Conservation (phyloP, 1,140 invertebrate species). For the Druon quercuslanigerum region DNA sequence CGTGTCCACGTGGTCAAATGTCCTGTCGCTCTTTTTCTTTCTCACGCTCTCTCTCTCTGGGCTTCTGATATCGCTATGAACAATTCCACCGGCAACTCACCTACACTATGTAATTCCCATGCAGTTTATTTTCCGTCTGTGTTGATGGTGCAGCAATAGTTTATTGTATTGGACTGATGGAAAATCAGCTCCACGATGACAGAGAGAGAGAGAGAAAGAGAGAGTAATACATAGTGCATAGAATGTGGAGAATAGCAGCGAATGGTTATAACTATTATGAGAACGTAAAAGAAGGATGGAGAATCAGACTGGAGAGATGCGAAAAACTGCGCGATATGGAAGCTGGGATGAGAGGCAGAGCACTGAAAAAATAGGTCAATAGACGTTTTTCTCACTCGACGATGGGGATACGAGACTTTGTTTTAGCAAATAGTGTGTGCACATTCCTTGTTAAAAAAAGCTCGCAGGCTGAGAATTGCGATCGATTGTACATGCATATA, state of each 20-base stretch:
- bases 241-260: not conserved
- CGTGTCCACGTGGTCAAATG: conserved; percentile 43
- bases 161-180: conserved; percentile 2
- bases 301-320: not conserved
- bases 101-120: not conserved
- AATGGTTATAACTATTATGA: conserved; percentile 5
- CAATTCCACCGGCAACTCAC: conserved; percentile 18
- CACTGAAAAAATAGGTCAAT: conserved; percentile 19
- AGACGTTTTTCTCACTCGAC: conserved; percentile 2
- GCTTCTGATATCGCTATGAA: conserved; percentile 27
- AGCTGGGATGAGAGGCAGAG: not conserved
- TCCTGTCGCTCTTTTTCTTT: not conserved
- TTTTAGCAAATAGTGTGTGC: conserved; percentile 14
- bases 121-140: too few relatives aligned
- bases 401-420: not conserved
- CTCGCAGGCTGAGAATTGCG: not conserved
- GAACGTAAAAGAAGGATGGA: conserved; percentile 30
- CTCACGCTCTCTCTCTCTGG: not conserved
- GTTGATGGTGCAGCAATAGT: not conserved
- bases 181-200: not conserved
- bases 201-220: too few relatives aligned
- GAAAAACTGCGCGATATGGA: conserved; percentile 11
- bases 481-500: not conserved
- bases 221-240: too few relatives aligned
- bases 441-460: not conserved